Base-by-base conservation (phyloP, 2,888 invertebrate species). In the Cordilura impudica region DNA sequence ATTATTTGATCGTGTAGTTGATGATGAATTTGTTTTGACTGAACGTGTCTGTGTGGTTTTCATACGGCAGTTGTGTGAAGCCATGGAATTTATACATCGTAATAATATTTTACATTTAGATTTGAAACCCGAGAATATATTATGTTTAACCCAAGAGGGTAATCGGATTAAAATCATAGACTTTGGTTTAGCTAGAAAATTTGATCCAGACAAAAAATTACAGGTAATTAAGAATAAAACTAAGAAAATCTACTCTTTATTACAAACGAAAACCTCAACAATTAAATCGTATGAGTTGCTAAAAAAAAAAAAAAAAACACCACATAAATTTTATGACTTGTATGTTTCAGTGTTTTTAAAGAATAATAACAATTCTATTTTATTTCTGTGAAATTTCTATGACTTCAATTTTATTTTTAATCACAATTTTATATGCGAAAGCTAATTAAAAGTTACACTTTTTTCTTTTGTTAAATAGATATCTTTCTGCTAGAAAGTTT, bases 161-260 rank as follows among this genome's bases (percentile, higher is more conserved):
- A 99, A 99, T 91, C 93, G 98, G 83, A 97, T 99, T 85, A 99
- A 99, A 91, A 96, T 99, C 85, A 99, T 99, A 84, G 99, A 99
- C 91, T 99, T 99, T 89, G 99, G 99, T 7, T 91, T 99, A 82
- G 99, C 99, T 3, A 92, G 98, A 84, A 94, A 95, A 89, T 98
- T 95, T 88, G 96, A 97, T 89, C 97, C 97, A 0, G 94, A 94
- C 86, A 97, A 97, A 91, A 97, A 97, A 86, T 91, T 98, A 65
- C 96, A 97, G 90, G 90, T 90, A 83, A 49, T 51, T 51, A 23
- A 0, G 3, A 21, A 18, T 31, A 0, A 1, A 56, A 35, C 21
- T 23, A 10, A 26, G 16, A 19, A 10, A 1, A n/a, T 5, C 16
- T 47, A 23, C 35, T 26, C 26, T 49, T 54, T 63, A 31, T 39